Evolutionary conservation across 1,140 invertebrate genomes (phyloP).

Genomic region (Zophobas atratus): DNA sequence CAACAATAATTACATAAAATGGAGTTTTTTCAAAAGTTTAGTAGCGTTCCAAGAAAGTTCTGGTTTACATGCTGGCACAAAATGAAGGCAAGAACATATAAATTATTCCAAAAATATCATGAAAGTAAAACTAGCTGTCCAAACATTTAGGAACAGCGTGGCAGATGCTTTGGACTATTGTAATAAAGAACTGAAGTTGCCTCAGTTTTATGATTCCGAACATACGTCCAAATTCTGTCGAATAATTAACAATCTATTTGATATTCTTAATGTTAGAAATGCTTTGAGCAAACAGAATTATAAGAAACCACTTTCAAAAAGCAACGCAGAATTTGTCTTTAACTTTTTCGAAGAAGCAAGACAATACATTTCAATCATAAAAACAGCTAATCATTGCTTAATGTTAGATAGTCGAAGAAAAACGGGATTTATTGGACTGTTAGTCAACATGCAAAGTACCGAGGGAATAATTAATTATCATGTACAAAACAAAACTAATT

Average conservation of each 20-base stretch:
- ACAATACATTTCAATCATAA: constrained; percentile 2
- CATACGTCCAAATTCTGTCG: constrained; percentile 55
- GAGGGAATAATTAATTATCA: too few relatives aligned
- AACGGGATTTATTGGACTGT: not conserved
- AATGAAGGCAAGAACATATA: constrained; percentile 59
- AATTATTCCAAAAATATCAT: constrained; percentile 62
- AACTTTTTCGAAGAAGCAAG: constrained; percentile 9
- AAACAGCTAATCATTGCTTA: not conserved
- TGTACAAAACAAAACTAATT: not conserved
- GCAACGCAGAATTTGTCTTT: constrained; percentile 10
- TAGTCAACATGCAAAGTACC: not conserved
- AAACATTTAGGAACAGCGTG: constrained; percentile 56
- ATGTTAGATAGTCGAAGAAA: not conserved
- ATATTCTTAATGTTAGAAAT: constrained; percentile 44
- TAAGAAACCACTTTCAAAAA: constrained; percentile 25
- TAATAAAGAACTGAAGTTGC: constrained; percentile 46
- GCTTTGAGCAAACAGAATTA: not conserved
- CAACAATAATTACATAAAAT: constrained; percentile 46
- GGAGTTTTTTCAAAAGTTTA: constrained; percentile 40
- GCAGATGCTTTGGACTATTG: constrained; percentile 58
- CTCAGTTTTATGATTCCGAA: constrained; percentile 50
- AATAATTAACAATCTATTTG: constrained; percentile 60
- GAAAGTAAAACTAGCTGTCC: constrained; percentile 63
- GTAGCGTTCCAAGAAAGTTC: constrained; percentile 59
- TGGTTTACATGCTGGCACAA: constrained; percentile 60